Evolutionary conservation across 1,140 invertebrate species (phyloP), one percentile per base, ranked within the genome.

Genomic region (Bombus terrestris): DNA sequence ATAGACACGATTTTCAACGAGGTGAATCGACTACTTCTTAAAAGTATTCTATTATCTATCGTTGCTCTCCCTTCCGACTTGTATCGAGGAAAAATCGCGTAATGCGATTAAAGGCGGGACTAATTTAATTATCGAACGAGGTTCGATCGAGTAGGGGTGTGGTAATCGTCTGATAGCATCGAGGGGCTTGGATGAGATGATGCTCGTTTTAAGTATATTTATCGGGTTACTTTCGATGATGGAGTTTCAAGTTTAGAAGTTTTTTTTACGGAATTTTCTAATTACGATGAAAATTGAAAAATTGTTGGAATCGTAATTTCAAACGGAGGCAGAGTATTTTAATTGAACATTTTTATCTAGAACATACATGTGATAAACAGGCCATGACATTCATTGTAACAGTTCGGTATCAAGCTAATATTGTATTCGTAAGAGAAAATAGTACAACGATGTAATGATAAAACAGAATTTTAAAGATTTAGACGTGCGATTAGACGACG

Each of bases 31-130:
- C 35, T 62, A 35, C 37, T 35, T 22, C 37, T 59, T 57, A 62
- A 73, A 62, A 43, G 41, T 59, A 59, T 37, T n/a, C 37, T 43
- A 32, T 81, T 72, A 81, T 59, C 18, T 15, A 4, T 18, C 37
- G 13, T 43, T 39, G 32, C 32, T 22, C 41, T 13, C 18, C 28
- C 10, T 5, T 22, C 25, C 15, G n/a, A 43, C 6, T 43, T 32
- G n/a, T 68, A 66, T 66, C 39, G 32, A 18, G 8, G 59, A 35
- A 69, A 80, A 80, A 80, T 41, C 37, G 22, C 32, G 25, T 80
- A 80, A 80, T 25, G 41, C 15, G 62, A 80, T 80, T 80, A 80
- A 10, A 15, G n/a, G 15, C 12, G 76, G n/a, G n/a, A 41, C n/a
- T 69, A 69, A 69, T 80, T 80, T 35, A 35, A 80, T 80, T 80